A percentile compares a stretch with the other conserved stretches of the same genome.
Conservation (phyloP, 1,140 invertebrate genomes). For the Ceratina australensis region DNA sequence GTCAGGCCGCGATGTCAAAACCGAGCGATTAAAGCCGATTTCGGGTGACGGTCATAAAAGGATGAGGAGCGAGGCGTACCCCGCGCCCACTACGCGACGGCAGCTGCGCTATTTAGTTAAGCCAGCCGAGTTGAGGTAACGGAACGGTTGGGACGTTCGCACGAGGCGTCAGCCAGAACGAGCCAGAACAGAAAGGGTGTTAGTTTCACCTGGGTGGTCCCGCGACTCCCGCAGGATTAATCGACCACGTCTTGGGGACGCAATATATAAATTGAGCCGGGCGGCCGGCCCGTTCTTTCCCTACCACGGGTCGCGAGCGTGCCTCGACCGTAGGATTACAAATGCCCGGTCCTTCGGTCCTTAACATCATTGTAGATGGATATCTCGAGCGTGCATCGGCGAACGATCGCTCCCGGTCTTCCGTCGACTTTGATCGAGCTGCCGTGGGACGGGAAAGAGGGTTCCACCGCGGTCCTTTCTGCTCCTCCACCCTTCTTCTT, state of each 20-base stretch:
- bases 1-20: conserved; percentile 3
- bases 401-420: conserved; percentile 71
- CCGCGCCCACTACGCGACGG: background rate
- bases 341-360: conserved; percentile 73
- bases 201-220: conserved; percentile 78
- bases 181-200: conserved; percentile 69
- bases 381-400: conserved; percentile 71
- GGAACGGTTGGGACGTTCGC: conserved; percentile 66
- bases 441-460: conserved; percentile 6
- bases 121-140: conserved; percentile 63
- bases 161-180: conserved; percentile 70
- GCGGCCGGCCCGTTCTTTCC: conserved; percentile 27
- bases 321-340: conserved; percentile 69
- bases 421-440: conserved; percentile 75
- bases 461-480: background rate
- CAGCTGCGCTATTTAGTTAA: conserved; percentile 64
- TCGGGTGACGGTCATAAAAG: conserved; percentile 23
- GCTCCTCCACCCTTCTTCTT: background rate
- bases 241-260: conserved; percentile 72
- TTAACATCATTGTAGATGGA: conserved; percentile 77
- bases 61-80: background rate
- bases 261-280: conserved; percentile 78
- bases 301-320: conserved; percentile 55
- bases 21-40: conserved; percentile 52
- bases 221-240: conserved; percentile 76